Evolutionary conservation across 2,113 vertebrate genomes (phyloP).

Genomic region (Tauraco erythrolophus): DNA sequence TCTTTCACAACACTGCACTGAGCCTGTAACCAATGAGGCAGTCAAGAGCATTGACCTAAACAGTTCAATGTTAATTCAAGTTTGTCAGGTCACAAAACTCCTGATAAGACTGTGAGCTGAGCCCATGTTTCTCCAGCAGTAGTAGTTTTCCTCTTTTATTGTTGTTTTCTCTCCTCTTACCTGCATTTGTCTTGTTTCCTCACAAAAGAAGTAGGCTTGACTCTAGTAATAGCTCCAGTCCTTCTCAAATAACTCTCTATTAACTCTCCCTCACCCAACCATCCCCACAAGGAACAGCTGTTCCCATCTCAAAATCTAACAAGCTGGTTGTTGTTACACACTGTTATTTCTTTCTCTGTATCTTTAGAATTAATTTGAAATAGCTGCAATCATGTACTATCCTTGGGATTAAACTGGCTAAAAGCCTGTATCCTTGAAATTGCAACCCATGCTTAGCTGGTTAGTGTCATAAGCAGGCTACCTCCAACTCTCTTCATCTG

Average conservation of each 20-base stretch:
- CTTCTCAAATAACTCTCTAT: background rate
- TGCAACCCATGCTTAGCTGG: background rate
- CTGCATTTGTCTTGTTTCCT: background rate
- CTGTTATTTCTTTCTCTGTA: background rate
- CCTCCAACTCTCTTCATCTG: background rate
- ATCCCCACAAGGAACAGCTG: background rate
- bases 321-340: background rate
- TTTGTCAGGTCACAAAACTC: background rate
- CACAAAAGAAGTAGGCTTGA: background rate
- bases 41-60: background rate
- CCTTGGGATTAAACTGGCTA: background rate
- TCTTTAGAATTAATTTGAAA: background rate
- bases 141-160: background rate
- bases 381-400: background rate
- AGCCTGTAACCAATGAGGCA: background rate
- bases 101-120: background rate
- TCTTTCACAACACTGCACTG: background rate
- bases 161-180: background rate
- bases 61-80: background rate
- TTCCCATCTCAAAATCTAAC: background rate
- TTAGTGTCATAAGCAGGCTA: background rate
- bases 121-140: background rate
- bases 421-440: background rate
- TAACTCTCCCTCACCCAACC: background rate
- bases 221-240: background rate